phyloP scores from a whole-genome alignment of 2,888 invertebrate species.

The Salticus scenicus region DNA sequence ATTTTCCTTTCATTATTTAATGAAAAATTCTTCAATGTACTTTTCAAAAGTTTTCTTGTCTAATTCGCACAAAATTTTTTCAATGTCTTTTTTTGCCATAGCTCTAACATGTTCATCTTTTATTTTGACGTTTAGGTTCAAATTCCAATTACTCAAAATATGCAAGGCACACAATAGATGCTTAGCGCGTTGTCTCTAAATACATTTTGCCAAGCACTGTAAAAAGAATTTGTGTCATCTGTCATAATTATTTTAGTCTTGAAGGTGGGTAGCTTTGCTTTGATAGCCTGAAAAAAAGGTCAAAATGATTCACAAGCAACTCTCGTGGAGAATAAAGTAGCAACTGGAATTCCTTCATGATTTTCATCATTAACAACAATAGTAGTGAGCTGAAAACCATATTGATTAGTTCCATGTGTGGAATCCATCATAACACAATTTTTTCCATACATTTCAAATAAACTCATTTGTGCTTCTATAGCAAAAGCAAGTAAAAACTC shows the following conservation, averaged over 20 bases:
- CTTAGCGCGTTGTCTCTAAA: background rate
- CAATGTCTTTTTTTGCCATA: too few species aligned
- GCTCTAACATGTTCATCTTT: too few species aligned
- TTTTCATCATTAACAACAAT: constrained; percentile 23
- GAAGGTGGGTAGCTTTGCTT: background rate
- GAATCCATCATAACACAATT: constrained; percentile 12
- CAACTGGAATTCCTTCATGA: constrained; percentile 13
- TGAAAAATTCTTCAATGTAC: too few species aligned
- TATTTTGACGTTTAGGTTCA: too few species aligned
- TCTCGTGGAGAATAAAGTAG: background rate
- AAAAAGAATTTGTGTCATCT: constrained; percentile 16
- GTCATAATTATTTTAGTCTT: background rate
- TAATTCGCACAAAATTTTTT: too few species aligned
- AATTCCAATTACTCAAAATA: too few species aligned
- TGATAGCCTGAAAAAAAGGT: background rate
- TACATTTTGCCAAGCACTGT: constrained; percentile 8
- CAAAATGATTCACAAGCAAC: background rate
- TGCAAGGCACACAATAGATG: too few species aligned
- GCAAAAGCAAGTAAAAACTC: background rate
- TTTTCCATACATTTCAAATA: constrained; percentile 10
- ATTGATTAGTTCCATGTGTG: constrained; percentile 29
- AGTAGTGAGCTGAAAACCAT: constrained; percentile 22
- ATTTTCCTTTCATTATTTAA: too few species aligned
- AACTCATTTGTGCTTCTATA: background rate
- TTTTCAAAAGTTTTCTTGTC: too few species aligned